Evolutionary conservation across 1,140 invertebrate species (phyloP), one percentile per base, ranked within the genome.

Genomic region (Lordiphosa clarofinis): DNA sequence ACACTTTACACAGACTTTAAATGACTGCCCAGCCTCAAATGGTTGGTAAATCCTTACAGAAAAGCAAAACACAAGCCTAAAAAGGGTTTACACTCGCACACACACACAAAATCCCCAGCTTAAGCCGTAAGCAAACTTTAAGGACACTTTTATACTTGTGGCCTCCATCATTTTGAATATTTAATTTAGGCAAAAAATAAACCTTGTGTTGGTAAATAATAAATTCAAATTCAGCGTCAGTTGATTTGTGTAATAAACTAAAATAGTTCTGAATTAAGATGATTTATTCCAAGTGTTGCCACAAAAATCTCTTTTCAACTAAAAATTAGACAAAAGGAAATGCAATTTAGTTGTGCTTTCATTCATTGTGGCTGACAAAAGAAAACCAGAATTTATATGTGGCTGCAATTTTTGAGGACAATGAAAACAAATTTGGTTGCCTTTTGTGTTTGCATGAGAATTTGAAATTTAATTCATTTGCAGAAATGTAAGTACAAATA

Each of bases 391-490:
- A 28, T 28, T 28, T 28, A 28, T 28, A 4, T 28, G 24, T 28
- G 24, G 42, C 47, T 63, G 54, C 46, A 57, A 28, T 54, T 10
- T 56, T 28, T 42, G 53, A 36, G 64, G 47, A 67, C 66, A 69
- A 69, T 69, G 12, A 10, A 37, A 8, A 19, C 40, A 36, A 50
- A 50, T 36, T 46, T n/a, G 11, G 19, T 39, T 60, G 47, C n/a
- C 60, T 66, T 67, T 57, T 56, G 40, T 42, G 53, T 81, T 64
- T 66, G 67, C 55, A 82, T 66, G 55, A 54, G 70, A 66, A 79
- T 82, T 76, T 72, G 47, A 82, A 46, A 84, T 82, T 74, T 71
- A 82, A 82, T 82, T 73, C 78, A 84, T 84, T 72, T 65, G 50
- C 68, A 82, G 72, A 36, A 74, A 62, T 71, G 52, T 15, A 33